phyloP scores from a whole-genome alignment of 2,888 invertebrate genomes.

The Tetranychus piercei region DNA sequence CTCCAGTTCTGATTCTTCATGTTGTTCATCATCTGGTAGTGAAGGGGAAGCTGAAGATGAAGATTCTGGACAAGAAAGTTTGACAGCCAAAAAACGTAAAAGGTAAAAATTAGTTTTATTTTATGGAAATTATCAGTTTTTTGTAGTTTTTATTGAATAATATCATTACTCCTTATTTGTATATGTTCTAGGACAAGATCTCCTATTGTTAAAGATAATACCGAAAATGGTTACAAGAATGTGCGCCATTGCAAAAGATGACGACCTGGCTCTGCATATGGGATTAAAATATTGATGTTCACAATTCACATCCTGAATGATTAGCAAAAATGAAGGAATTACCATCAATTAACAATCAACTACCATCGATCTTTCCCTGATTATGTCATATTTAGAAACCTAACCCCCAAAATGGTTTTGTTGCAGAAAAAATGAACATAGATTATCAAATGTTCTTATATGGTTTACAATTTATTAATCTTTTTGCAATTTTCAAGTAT shows the following conservation, averaged over 20 bases:
- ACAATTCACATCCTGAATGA: not conserved
- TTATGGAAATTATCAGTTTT: not conserved
- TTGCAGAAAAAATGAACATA: no score
- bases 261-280: not conserved
- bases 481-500: no score
- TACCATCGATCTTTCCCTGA: not conserved
- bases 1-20: slow-evolving; percentile 38
- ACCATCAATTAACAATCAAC: not conserved
- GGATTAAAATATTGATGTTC: no score
- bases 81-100: slow-evolving; percentile 55
- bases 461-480: no score
- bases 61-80: slow-evolving; percentile 67
- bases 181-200: not conserved
- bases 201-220: not conserved
- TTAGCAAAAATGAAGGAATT: not conserved
- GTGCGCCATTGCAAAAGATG: not conserved
- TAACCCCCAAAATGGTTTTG: no score
- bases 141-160: not conserved
- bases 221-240: not conserved
- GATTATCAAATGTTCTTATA: no score
- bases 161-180: not conserved
- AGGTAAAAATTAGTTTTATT: slow-evolving; percentile 12
- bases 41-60: slow-evolving; percentile 30
- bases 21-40: slow-evolving; percentile 41
- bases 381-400: no score